Evolutionary conservation across 2,797 vertebrate genomes (phyloP), one percentile per base, ranked within the genome.

Genomic region (Apogon hyalosoma): DNA sequence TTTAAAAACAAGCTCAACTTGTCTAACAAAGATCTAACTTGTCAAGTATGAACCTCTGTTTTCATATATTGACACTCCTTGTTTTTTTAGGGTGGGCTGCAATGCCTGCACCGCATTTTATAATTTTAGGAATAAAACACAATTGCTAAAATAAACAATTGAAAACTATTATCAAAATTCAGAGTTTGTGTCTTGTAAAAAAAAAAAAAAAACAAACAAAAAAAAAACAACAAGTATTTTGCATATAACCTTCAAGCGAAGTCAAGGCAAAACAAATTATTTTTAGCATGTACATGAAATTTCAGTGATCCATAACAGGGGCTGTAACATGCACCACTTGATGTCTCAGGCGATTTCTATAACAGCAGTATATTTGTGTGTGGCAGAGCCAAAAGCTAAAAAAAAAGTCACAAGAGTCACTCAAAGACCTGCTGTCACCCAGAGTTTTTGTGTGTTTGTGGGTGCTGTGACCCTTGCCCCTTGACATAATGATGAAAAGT

Each of bases 1-100:
- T 43, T 46, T 4, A 54, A 60, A 76, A 74, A 68, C 74, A 75
- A 55, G 63, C 61, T 57, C 4, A 73, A 51, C 45, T 57, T 33
- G 53, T 61, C 46, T 8, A n/a, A 53, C 41, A 50, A 14, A 52
- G 10, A 33, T 41, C 47, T 63, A 43, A 38, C 42, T 52, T 19
- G 10, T 11, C n/a, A 14, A 5, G 11, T 16, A 51, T 40, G 19
- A 39, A 14, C 19, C 19, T 12, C 13, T 38, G 6, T 11, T 28
- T 21, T 49, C 12, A 38, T 61, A 21, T n/a, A 50, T 2, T 16
- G 15, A 16, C 11, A 45, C 36, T 54, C 15, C n/a, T 24, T 46
- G 63, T 11, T 11, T 28, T 48, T 61, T 15, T 24, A 3, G 9
- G 41, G 13, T 36, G 33, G 33, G 33, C 3, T 36, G 33, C 7